Base-by-base conservation (phyloP, 1,140 invertebrate genomes). In the Zaprionus taronus region DNA sequence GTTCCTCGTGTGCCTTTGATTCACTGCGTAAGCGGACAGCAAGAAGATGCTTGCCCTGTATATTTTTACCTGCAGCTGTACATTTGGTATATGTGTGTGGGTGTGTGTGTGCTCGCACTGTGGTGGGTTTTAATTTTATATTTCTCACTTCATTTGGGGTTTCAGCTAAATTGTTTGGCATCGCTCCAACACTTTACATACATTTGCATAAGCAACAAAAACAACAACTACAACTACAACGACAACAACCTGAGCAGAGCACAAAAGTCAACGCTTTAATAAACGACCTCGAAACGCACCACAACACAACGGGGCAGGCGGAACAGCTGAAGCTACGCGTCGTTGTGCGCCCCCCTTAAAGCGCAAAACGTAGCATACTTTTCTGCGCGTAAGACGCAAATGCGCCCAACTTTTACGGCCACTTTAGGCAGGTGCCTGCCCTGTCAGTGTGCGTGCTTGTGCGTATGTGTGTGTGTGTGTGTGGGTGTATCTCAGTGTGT, bases 101-200 rank as follows among this genome's bases (percentile, higher is more conserved):
- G 15, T 14, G 14, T 68, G 26, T 53, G 15, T 55, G 9, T 53
- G 64, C 36, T 11, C 44, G 28, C n/a, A 9, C 20, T 51, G 47
- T 51, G 47, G 47, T 51, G 38, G 26, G 22, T 65, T 86, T 85
- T 81, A 79, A 85, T 85, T 85, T 85, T 86, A 85, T 86, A 79
- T 77, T 86, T 86, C 83, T 81, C 83, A 86, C 82, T 85, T 85
- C 82, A 85, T 85, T 85, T 85, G 53, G 75, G 79, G 71, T 79
- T 72, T 62, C 55, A 38, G 51, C 53, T 73, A 77, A 68, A 77
- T 68, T 67, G 71, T 67, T 73, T 73, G 72, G 71, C 67, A 64
- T 78, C 73, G 75, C 67, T 70, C 72, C 65, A 81, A 72, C 79
- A 86, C 83, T 86, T 85, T 85, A 79, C 82, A 86, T 86, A 85